Evolutionary conservation across 2,888 invertebrate species (phyloP).

Genomic region (Leptopilina drosophilae): DNA sequence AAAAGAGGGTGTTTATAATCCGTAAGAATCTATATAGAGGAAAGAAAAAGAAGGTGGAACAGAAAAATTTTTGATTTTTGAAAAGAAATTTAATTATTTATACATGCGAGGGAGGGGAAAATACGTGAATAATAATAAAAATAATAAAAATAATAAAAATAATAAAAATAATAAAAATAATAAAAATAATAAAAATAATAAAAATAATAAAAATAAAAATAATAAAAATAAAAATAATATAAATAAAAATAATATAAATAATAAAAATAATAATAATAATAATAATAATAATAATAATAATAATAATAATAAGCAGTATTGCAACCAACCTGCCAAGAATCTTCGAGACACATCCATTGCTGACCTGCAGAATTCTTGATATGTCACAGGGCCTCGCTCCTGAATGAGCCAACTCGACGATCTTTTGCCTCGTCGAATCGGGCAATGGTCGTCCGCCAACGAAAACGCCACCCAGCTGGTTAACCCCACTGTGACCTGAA

Average conservation of each 20-base stretch:
- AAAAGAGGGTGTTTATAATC: not conserved
- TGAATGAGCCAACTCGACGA: constrained; percentile 98
- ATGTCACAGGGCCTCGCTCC: constrained; percentile 99
- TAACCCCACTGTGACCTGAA: constrained; percentile 97
- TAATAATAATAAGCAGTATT: constrained; percentile 64
- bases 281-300: no score
- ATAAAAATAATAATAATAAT: no score
- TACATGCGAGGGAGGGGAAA: no score
- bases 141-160: no score
- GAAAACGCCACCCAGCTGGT: constrained; percentile 99
- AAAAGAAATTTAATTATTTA: constrained; percentile 18
- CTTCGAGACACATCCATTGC: constrained; percentile 99
- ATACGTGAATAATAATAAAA: constrained; percentile 38
- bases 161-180: no score
- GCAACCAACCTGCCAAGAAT: constrained; percentile 94
- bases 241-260: no score
- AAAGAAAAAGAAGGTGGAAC: not conserved
- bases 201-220: no score
- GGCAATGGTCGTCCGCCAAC: constrained; percentile 99
- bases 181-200: no score
- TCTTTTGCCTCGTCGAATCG: constrained; percentile 98
- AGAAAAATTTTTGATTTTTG: not conserved
- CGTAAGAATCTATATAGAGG: no score
- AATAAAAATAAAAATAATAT: no score
- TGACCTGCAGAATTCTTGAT: constrained; percentile 98